A percentile compares a stretch with the other conserved stretches of the same genome.
phyloP scores from a whole-genome alignment of 1,140 invertebrate species.

The Drosophila novamexicana region DNA sequence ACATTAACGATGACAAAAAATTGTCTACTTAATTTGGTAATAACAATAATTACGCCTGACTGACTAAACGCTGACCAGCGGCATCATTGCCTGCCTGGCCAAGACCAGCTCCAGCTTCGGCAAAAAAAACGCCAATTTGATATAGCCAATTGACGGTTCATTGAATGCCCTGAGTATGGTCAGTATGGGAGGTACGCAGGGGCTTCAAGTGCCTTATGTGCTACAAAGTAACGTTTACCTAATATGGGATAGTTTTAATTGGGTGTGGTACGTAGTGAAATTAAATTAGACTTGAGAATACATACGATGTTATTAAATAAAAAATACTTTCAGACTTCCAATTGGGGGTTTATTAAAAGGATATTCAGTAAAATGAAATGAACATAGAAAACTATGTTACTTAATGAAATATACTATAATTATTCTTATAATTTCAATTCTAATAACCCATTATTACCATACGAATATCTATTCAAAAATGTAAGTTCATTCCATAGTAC shows the following conservation, averaged over 20 bases:
- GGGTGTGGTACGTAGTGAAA: neutral
- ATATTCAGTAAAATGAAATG: no score
- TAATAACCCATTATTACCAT: no score
- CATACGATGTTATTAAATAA: neutral
- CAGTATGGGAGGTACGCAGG: constrained; percentile 3
- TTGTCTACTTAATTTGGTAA: constrained; percentile 82
- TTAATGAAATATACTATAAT: no score
- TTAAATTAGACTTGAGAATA: neutral
- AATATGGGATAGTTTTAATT: constrained; percentile 9
- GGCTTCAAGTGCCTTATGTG: neutral
- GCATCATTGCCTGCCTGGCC: constrained; percentile 32
- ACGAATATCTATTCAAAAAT: no score
- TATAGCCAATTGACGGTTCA: constrained; percentile 59
- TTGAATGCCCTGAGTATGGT: constrained; percentile 50
- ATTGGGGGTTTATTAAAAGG: no score
- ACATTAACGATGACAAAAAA: constrained; percentile 56
- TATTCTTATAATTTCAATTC: no score
- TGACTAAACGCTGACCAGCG: constrained; percentile 77
- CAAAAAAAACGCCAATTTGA: constrained; percentile 50
- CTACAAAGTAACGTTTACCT: constrained; percentile 28
- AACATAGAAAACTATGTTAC: no score
- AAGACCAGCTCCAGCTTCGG: constrained; percentile 12
- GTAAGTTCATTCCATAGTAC: no score
- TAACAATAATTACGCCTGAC: constrained; percentile 81
- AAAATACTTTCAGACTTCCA: neutral